phyloP scores from a whole-genome alignment of 2,888 invertebrate species.

The Amitus sp. region DNA sequence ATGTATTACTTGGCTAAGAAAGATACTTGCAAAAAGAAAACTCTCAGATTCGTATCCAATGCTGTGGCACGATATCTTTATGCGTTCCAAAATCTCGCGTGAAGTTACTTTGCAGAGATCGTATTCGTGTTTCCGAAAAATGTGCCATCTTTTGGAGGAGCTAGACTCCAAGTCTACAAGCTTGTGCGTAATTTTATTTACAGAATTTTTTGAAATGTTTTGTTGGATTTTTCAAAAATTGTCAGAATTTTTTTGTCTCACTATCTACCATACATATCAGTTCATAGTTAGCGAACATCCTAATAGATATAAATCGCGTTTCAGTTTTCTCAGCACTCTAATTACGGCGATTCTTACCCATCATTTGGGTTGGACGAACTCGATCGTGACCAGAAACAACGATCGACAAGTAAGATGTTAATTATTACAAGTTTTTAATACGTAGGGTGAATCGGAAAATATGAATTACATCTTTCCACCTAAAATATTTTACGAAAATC shows the following conservation, averaged over 20 bases:
- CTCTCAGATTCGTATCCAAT: slow-evolving; percentile 44
- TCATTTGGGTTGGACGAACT: slow-evolving; percentile 92
- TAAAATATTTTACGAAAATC: too few species aligned
- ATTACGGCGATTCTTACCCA: slow-evolving; percentile 89
- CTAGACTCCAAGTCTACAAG: slow-evolving; percentile 88
- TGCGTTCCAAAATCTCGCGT: slow-evolving; percentile 49
- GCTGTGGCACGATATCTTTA: slow-evolving; percentile 60
- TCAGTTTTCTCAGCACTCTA: slow-evolving; percentile 89
- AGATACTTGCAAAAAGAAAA: slow-evolving; percentile 48
- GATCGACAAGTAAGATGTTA: slow-evolving; percentile 51
- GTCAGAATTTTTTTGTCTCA: not conserved
- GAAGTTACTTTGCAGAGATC: slow-evolving; percentile 47
- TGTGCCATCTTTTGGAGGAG: slow-evolving; percentile 75
- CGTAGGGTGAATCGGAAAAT: too few species aligned
- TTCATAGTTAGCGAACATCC: too few species aligned
- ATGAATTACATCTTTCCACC: too few species aligned
- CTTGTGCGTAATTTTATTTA: too few species aligned
- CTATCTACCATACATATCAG: too few species aligned
- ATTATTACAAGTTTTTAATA: too few species aligned
- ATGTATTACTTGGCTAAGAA: slow-evolving; percentile 53
- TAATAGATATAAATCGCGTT: too few species aligned
- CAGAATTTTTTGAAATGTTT: too few species aligned
- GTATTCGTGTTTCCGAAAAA: slow-evolving; percentile 54
- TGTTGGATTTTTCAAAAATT: too few species aligned
- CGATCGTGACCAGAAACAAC: slow-evolving; percentile 67